Percentiles rank a stretch among this genome's conserved stretches.
Evolutionary conservation across 1,140 invertebrate species (phyloP).

Genomic region (Nasonia vitripennis): DNA sequence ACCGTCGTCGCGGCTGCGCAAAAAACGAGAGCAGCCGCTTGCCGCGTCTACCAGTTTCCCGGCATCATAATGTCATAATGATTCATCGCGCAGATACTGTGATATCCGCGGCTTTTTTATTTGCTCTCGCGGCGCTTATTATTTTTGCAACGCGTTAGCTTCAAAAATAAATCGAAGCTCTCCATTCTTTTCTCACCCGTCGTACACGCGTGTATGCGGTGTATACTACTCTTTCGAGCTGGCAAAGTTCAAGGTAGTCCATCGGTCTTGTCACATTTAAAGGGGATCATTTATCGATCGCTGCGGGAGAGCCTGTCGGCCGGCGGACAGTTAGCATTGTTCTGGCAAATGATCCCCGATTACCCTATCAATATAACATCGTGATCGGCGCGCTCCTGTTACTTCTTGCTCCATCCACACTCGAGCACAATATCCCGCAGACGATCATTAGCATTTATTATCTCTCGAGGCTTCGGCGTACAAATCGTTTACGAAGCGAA

Average conservation of each 20-base stretch:
- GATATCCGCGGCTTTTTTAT: no score
- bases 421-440: no score
- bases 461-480: no score
- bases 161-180: background rate
- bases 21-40: background rate
- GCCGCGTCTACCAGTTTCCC: background rate
- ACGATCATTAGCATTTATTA: no score
- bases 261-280: slow-evolving; percentile 45
- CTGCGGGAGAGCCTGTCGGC: slow-evolving; percentile 16
- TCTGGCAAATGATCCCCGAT: slow-evolving; percentile 30
- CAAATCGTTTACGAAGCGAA: background rate
- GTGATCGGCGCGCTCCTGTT: slow-evolving; percentile 16
- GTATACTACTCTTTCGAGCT: background rate
- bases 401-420: background rate
- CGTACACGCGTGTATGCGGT: background rate
- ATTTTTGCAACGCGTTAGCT: no score
- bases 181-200: background rate
- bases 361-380: slow-evolving; percentile 37
- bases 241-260: slow-evolving; percentile 42
- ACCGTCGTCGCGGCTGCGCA: slow-evolving; percentile 6
- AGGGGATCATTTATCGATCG: slow-evolving; percentile 36
- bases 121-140: no score
- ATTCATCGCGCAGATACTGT: background rate
- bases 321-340: slow-evolving; percentile 21
- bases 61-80: background rate